Evolutionary conservation across 2,888 invertebrate genomes (phyloP), one percentile per base, ranked within the genome.

Genomic region (Drosophila gaucha): DNA sequence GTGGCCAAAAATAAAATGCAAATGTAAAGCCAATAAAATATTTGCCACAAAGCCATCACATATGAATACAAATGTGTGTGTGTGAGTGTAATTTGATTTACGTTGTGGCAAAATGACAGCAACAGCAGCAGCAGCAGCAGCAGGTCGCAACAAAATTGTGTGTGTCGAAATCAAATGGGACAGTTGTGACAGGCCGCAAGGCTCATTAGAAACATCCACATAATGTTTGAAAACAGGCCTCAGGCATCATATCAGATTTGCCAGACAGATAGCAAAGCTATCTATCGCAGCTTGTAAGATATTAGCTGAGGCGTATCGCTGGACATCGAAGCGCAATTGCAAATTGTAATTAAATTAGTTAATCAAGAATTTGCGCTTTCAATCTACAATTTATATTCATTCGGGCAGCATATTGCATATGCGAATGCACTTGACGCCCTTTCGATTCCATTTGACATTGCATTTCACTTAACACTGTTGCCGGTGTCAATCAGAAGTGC

Each of bases 141-240:
- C 56, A 46, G 47, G 39, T 31, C 50, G 54, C 71, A 43, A 52
- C 69, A 68, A 67, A 83, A 80, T 80, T 83, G 68, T 69, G 68
- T 69, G 69, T 83, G 69, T 83, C 77, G 66, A 77, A 77, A 80
- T 78, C 83, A 80, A 83, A 68, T 74, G 83, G 63, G 80, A 80
- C 83, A 77, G 78, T 59, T 71, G 68, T 78, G 78, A 82, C 78
- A 80, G 62, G 46, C 69, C 78, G 68, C 75, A 62, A 65, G 70
- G 67, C 83, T 80, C 80, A 80, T 80, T 83, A 83, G 75, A 58
- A 62, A 50, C 72, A 78, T 57, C 58, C 74, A 44, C 14, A 57
- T 38, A 57, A 51, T 59, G 58, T 60, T 30, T n/a, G n/a, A n/a
- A n/a, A n/a, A n/a, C 33, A 41, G 22, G n/a, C n/a, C 52, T 44